These are phyloP conservation scores for Pyralis farinalis DNA, from an alignment of 2,888 invertebrate genomes.

Conservation along the genomic window DNA sequence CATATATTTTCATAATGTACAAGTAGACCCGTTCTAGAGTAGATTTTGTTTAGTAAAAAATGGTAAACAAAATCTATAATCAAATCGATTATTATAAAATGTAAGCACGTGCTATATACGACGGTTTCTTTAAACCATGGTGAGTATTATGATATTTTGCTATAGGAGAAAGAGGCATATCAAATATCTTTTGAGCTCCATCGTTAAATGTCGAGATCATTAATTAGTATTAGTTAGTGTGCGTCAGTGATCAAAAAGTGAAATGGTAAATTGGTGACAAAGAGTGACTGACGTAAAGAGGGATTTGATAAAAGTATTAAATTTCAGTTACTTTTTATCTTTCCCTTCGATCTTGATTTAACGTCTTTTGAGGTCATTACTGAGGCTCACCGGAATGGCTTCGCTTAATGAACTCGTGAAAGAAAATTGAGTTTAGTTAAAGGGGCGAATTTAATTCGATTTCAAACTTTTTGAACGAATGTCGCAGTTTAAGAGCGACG, in stretches of 20 bases:
- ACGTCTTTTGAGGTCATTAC: conserved; percentile 76
- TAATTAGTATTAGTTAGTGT: not conserved
- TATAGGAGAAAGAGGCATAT: no score
- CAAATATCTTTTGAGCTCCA: no score
- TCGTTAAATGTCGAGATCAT: not conserved
- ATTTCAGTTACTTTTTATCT: conserved; percentile 72
- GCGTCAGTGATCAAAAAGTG: conserved; percentile 24
- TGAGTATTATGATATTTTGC: no score
- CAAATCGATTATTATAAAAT: no score
- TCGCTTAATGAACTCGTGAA: conserved; percentile 78
- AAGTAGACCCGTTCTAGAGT: no score
- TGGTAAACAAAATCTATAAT: no score
- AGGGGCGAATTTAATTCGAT: conserved; percentile 79
- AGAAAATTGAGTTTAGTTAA: conserved; percentile 79
- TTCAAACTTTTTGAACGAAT: conserved; percentile 76
- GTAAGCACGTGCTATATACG: no score
- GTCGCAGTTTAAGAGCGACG: conserved; percentile 61
- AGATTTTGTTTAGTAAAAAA: no score
- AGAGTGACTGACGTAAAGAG: conserved; percentile 52
- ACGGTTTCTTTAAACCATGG: no score
- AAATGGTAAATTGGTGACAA: conserved; percentile 39
- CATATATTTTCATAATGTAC: no score
- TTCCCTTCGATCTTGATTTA: conserved; percentile 75
- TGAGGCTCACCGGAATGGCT: conserved; percentile 74
- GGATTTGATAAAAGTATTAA: conserved; percentile 70